phyloP scores from a whole-genome alignment of 2,888 invertebrate species.

The Dryadula phaetusa region DNA sequence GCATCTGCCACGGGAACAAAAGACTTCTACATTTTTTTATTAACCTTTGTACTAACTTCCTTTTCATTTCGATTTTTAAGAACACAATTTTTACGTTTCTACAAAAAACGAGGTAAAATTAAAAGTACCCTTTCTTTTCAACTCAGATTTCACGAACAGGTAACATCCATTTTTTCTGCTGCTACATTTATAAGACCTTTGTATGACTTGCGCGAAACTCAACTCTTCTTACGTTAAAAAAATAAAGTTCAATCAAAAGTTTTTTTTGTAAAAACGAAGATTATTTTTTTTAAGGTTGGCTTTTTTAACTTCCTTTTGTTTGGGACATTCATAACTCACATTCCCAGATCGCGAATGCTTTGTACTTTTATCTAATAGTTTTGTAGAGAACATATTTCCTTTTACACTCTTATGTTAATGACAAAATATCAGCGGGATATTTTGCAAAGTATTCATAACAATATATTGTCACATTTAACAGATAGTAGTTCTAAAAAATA shows the following conservation, averaged over 20 bases:
- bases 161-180: slow-evolving; percentile 75
- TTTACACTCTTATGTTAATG: slow-evolving; percentile 73
- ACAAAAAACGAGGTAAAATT: slow-evolving; percentile 71
- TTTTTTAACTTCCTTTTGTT: slow-evolving; percentile 79
- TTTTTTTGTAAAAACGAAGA: slow-evolving; percentile 71
- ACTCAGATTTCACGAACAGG: slow-evolving; percentile 82
- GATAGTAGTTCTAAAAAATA: slow-evolving; percentile 50
- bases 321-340: slow-evolving; percentile 76
- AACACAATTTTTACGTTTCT: slow-evolving; percentile 66
- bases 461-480: slow-evolving; percentile 62
- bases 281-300: slow-evolving; percentile 63
- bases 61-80: slow-evolving; percentile 71
- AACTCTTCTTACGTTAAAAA: slow-evolving; percentile 74
- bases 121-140: slow-evolving; percentile 78
- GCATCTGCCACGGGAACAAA: slow-evolving; percentile 72
- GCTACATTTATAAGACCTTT: slow-evolving; percentile 57
- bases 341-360: slow-evolving; percentile 79
- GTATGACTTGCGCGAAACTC: slow-evolving; percentile 76
- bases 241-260: slow-evolving; percentile 76
- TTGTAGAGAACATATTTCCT: slow-evolving; percentile 63
- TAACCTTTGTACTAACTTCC: slow-evolving; percentile 78
- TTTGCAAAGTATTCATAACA: slow-evolving; percentile 75
- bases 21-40: slow-evolving; percentile 64
- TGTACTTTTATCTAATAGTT: slow-evolving; percentile 74
- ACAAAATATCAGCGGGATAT: slow-evolving; percentile 79